Evolutionary conservation across 2,888 invertebrate genomes (phyloP).

Genomic region (Rotaria macrura): DNA sequence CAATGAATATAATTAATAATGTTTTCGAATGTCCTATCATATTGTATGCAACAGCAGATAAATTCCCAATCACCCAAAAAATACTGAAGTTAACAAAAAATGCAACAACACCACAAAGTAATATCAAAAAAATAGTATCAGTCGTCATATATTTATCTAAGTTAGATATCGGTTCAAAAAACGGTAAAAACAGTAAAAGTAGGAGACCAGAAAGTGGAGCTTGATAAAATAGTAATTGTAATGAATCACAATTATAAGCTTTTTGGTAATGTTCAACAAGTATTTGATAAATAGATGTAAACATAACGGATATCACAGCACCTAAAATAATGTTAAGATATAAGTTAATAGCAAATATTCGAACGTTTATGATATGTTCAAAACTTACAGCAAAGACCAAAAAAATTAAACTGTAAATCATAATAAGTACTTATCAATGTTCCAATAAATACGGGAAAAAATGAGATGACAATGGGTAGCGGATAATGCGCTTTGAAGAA

Average conservation of each 20-base stretch:
- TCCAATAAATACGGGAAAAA: not conserved
- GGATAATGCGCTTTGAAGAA: not conserved
- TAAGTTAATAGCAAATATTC: no score
- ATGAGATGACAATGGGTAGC: not conserved
- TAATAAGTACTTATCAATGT: slow-evolving; percentile 19
- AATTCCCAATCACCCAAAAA: slow-evolving; percentile 20
- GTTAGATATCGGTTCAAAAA: not conserved
- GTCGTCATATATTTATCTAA: not conserved
- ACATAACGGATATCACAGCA: not conserved
- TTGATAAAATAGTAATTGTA: slow-evolving; percentile 21
- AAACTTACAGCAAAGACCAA: not conserved
- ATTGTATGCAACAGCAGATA: slow-evolving; percentile 10
- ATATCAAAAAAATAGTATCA: not conserved
- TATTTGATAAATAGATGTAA: not conserved
- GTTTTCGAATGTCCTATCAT: slow-evolving; percentile 16
- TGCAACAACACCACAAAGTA: not conserved
- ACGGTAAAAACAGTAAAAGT: not conserved
- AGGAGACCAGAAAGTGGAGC: not conserved
- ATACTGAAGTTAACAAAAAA: not conserved
- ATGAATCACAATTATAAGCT: not conserved
- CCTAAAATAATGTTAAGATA: no score
- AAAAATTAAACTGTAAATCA: not conserved
- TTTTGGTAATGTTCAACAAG: slow-evolving; percentile 1
- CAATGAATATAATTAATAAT: slow-evolving; percentile 3
- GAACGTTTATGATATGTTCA: no score